These are phyloP conservation scores for Heliconius hermathena DNA, from an alignment of 1,140 invertebrate genomes.

Conservation along the genomic window DNA sequence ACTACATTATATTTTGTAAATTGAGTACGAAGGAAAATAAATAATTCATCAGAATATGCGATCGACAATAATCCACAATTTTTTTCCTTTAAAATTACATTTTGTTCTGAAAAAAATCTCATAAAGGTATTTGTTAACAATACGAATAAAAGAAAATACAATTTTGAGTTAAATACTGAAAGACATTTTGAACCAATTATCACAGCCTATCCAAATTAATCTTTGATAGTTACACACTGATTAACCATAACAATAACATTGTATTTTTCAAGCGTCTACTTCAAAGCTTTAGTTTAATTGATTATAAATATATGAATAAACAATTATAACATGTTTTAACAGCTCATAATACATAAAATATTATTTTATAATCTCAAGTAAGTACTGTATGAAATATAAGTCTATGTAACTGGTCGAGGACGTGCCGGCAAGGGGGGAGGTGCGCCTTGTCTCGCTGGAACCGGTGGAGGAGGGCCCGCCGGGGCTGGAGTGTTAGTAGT, in stretches of 20 bases:
- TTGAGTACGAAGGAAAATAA: background rate
- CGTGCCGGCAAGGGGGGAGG: slow-evolving; percentile 88
- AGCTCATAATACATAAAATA: slow-evolving; percentile 11
- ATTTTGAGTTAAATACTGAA: slow-evolving; percentile 18
- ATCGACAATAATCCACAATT: background rate
- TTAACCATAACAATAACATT: background rate
- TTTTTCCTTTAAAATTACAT: background rate
- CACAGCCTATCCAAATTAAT: slow-evolving; percentile 25
- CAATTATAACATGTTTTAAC: slow-evolving; percentile 17
- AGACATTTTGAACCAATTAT: slow-evolving; percentile 23
- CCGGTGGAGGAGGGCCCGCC: slow-evolving; percentile 83
- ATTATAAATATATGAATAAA: slow-evolving; percentile 16
- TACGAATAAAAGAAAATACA: background rate
- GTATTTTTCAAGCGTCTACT: background rate
- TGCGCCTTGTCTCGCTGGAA: slow-evolving; percentile 81
- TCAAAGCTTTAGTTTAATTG: background rate
- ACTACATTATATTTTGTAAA: background rate
- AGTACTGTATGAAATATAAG: slow-evolving; percentile 16
- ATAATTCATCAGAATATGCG: background rate
- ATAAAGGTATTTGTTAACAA: background rate
- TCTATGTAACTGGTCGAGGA: slow-evolving; percentile 67
- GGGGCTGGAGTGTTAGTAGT: slow-evolving; percentile 78
- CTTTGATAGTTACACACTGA: background rate
- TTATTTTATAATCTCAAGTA: slow-evolving; percentile 13
- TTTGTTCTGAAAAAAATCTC: slow-evolving; percentile 5